A percentile compares a stretch with the other conserved stretches of the same genome.
Evolutionary conservation across 2,797 vertebrate genomes (phyloP).

Genomic region (Chloroceryle inda): DNA sequence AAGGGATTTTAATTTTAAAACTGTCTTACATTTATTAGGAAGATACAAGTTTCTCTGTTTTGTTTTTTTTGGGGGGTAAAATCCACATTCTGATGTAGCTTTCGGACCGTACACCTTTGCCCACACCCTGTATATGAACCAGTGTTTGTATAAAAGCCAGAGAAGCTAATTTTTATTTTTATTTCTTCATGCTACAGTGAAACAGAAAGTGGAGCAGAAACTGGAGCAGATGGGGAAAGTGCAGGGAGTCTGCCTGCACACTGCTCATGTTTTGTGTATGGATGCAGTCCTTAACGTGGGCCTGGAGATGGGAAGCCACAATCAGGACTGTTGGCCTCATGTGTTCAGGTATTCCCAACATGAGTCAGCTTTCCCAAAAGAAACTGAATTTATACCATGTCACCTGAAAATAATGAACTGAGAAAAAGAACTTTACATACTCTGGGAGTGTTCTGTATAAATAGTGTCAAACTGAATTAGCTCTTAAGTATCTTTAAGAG

Average conservation of each 20-base stretch:
- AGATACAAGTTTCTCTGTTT: neutral
- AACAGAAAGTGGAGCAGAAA: slow-evolving; percentile 93
- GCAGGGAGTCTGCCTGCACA: slow-evolving; percentile 91
- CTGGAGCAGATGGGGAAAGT: slow-evolving; percentile 92
- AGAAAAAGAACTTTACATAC: neutral
- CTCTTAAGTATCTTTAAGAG: neutral
- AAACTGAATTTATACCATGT: neutral
- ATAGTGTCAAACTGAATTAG: neutral
- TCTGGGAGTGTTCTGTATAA: neutral
- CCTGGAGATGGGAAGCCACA: slow-evolving; percentile 98
- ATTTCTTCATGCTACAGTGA: slow-evolving; percentile 81
- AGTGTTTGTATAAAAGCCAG: neutral
- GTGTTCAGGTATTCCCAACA: slow-evolving; percentile 89
- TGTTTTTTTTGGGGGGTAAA: neutral
- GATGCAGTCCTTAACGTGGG: slow-evolving; percentile 96
- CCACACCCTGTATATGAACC: neutral
- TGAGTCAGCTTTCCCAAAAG: neutral
- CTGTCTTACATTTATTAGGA: neutral
- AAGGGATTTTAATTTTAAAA: neutral
- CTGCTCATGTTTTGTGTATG: slow-evolving; percentile 96
- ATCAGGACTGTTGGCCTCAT: slow-evolving; percentile 97
- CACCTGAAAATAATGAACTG: neutral
- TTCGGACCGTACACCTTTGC: neutral
- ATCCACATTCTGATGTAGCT: neutral
- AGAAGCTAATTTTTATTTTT: neutral